These are phyloP conservation scores for Pachliopta kotzebuea DNA, from an alignment of 2,888 invertebrate species.

Conservation along the genomic window DNA sequence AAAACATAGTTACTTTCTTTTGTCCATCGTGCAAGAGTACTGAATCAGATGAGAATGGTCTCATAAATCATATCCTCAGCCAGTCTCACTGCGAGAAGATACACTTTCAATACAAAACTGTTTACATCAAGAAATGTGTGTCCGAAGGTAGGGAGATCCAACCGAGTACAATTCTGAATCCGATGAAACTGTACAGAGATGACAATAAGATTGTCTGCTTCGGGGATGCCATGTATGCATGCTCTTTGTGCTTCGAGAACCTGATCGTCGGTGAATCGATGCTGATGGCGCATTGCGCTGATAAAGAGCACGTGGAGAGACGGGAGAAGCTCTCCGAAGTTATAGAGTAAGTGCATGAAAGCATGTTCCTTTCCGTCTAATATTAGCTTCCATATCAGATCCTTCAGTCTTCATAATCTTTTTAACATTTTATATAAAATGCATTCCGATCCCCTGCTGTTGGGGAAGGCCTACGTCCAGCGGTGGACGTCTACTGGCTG, in stretches of 20 bases:
- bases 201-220: conserved; percentile 74
- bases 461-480: too few species aligned
- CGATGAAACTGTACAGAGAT: conserved; percentile 73
- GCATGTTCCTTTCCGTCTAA: conserved; percentile 14
- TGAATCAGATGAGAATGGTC: conserved; percentile 56
- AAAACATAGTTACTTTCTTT: conserved; percentile 51
- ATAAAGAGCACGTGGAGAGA: conserved; percentile 52
- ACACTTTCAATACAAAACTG: conserved; percentile 70
- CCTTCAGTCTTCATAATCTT: too few species aligned
- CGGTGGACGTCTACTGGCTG: too few species aligned
- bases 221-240: conserved; percentile 68
- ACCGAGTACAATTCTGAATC: conserved; percentile 67
- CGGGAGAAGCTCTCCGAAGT: conserved; percentile 54
- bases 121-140: conserved; percentile 71
- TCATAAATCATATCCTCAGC: conserved; percentile 61
- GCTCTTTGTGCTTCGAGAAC: conserved; percentile 68
- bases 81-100: conserved; percentile 66
- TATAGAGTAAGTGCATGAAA: conserved; percentile 45
- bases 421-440: too few species aligned
- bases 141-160: conserved; percentile 62
- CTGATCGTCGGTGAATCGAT: conserved; percentile 66
- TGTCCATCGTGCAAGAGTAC: conserved; percentile 58
- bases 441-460: too few species aligned
- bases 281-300: conserved; percentile 63
- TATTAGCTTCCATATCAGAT: background rate